Percentiles rank a stretch among this genome's conserved stretches.
Evolutionary conservation across 2,113 vertebrate species (phyloP).

Genomic region (Circaetus gallicus): DNA sequence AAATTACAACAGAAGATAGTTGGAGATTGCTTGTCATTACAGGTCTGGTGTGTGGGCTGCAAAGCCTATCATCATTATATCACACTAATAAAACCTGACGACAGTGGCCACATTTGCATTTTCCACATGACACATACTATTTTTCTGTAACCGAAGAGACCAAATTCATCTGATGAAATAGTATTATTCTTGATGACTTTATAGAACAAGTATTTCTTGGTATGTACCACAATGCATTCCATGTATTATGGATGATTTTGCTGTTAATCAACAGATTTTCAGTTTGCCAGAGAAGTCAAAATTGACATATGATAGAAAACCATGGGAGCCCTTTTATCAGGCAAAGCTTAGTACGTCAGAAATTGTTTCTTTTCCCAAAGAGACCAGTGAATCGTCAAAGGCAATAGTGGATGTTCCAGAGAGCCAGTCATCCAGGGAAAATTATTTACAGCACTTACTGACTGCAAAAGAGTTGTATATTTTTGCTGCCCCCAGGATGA

Average conservation of each 20-base stretch:
- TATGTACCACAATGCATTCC: background rate
- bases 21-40: background rate
- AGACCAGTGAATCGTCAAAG: conserved; percentile 26
- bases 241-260: background rate
- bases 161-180: background rate
- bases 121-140: background rate
- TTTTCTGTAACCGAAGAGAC: background rate
- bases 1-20: background rate
- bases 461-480: background rate
- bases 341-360: background rate
- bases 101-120: background rate
- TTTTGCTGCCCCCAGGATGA: background rate
- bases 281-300: background rate
- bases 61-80: background rate
- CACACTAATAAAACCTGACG: background rate
- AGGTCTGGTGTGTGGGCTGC: background rate
- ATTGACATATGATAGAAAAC: background rate
- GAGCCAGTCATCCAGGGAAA: background rate
- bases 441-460: conserved; percentile 17
- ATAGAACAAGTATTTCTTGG: background rate
- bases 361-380: conserved; percentile 18
- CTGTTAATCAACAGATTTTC: background rate
- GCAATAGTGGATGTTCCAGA: background rate
- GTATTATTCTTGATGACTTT: background rate
- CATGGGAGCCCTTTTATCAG: background rate